Conservation (phyloP, 2,888 invertebrate species). For the Cryptocephalus primarius region DNA sequence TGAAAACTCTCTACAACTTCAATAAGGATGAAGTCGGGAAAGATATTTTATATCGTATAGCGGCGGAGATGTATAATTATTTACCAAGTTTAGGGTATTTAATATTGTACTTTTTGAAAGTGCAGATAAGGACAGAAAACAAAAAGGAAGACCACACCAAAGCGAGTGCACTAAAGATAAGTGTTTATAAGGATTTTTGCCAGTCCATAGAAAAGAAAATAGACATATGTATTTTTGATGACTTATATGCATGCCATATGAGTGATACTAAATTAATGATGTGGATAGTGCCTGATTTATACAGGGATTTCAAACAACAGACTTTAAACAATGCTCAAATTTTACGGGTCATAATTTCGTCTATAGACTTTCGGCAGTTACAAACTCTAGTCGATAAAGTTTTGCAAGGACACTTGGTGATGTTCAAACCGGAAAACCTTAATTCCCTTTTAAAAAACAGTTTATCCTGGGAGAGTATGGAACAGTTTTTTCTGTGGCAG, state of each 20-base stretch:
- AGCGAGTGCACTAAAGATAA: slow-evolving; percentile 61
- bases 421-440: slow-evolving; percentile 71
- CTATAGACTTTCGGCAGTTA: slow-evolving; percentile 81
- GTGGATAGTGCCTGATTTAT: slow-evolving; percentile 88
- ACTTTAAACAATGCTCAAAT: slow-evolving; percentile 82
- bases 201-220: slow-evolving; percentile 62
- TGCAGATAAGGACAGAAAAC: slow-evolving; percentile 48
- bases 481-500: slow-evolving; percentile 97
- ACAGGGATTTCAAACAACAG: slow-evolving; percentile 78
- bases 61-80: slow-evolving; percentile 67
- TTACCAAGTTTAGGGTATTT: slow-evolving; percentile 71
- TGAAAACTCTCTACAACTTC: slow-evolving; percentile 66
- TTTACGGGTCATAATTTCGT: slow-evolving; percentile 79
- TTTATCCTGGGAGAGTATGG: slow-evolving; percentile 92
- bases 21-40: slow-evolving; percentile 62
- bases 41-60: slow-evolving; percentile 59
- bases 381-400: slow-evolving; percentile 86
- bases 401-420: slow-evolving; percentile 49
- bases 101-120: slow-evolving; percentile 82
- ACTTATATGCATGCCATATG: slow-evolving; percentile 81
- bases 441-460: slow-evolving; percentile 69
- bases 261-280: slow-evolving; percentile 81
- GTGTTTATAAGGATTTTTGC: slow-evolving; percentile 83
- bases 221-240: slow-evolving; percentile 62
- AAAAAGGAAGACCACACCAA: slow-evolving; percentile 39